These are phyloP conservation scores for Okamejei kenojei DNA, from an alignment of 2,797 vertebrate genomes.

Conservation along the genomic window DNA sequence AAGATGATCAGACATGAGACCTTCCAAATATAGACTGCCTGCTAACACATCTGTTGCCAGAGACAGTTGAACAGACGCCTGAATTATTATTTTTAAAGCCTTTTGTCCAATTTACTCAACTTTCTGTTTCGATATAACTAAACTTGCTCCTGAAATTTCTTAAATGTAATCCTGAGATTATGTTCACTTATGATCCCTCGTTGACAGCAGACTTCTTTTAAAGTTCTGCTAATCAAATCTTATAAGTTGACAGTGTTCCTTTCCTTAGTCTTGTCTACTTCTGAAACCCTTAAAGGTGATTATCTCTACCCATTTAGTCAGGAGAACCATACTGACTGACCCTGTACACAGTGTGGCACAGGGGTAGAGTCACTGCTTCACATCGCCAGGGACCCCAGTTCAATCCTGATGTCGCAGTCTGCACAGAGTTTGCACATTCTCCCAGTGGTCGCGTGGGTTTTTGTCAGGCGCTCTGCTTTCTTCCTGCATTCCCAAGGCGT, in stretches of 20 bases:
- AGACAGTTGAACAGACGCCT: background rate
- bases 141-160: background rate
- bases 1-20: background rate
- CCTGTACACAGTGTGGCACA: too few relatives aligned
- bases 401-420: too few relatives aligned
- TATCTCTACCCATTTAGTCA: too few relatives aligned
- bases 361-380: too few relatives aligned
- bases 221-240: background rate
- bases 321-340: too few relatives aligned
- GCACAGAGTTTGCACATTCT: too few relatives aligned
- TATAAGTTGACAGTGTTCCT: background rate
- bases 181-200: background rate
- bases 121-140: background rate
- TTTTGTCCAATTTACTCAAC: too few relatives aligned
- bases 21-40: background rate
- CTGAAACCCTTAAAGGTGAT: background rate
- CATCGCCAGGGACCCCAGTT: too few relatives aligned
- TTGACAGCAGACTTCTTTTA: background rate
- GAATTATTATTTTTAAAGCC: background rate
- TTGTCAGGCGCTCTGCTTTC: too few relatives aligned
- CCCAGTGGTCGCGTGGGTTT: too few relatives aligned
- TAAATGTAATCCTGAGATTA: background rate
- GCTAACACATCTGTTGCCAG: background rate
- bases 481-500: too few relatives aligned
- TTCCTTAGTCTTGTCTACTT: background rate